Conservation (phyloP, 1,140 invertebrate species). For the Hypsibius dujardini region DNA sequence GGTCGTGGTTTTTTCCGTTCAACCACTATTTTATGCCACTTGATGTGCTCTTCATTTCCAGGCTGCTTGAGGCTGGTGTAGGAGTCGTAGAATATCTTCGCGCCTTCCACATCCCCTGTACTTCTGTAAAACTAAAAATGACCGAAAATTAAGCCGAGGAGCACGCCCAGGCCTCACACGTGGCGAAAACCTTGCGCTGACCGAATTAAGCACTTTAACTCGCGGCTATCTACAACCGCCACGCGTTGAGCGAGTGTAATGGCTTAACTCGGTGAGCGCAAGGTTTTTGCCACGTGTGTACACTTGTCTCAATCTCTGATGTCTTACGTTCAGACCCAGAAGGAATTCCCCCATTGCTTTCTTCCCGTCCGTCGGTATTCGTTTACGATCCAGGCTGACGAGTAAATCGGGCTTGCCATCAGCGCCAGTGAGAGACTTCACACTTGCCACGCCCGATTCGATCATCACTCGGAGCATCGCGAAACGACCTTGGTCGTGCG, state of each 20-base stretch:
- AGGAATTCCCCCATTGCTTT: slow-evolving; percentile 55
- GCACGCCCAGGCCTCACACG: too few relatives aligned
- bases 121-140: slow-evolving; percentile 53
- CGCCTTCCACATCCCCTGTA: slow-evolving; percentile 55
- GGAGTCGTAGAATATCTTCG: slow-evolving; percentile 52
- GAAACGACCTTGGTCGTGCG: slow-evolving; percentile 72
- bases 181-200: too few relatives aligned
- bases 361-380: slow-evolving; percentile 63
- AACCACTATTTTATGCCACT: slow-evolving; percentile 67
- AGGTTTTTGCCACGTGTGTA: too few relatives aligned
- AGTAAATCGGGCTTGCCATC: slow-evolving; percentile 57
- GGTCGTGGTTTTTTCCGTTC: slow-evolving; percentile 57
- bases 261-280: too few relatives aligned
- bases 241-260: too few relatives aligned
- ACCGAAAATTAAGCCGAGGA: not conserved
- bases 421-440: slow-evolving; percentile 47
- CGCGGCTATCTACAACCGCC: too few relatives aligned
- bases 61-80: slow-evolving; percentile 56
- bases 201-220: too few relatives aligned
- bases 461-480: slow-evolving; percentile 67
- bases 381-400: slow-evolving; percentile 53
- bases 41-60: slow-evolving; percentile 47
- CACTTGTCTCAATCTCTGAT: not conserved
- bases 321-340: slow-evolving; percentile 40
- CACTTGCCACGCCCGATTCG: slow-evolving; percentile 53